Percentiles rank a stretch among this genome's conserved stretches.
phyloP scores from a whole-genome alignment of 2,888 invertebrate genomes.

The Pollenia labialis region DNA sequence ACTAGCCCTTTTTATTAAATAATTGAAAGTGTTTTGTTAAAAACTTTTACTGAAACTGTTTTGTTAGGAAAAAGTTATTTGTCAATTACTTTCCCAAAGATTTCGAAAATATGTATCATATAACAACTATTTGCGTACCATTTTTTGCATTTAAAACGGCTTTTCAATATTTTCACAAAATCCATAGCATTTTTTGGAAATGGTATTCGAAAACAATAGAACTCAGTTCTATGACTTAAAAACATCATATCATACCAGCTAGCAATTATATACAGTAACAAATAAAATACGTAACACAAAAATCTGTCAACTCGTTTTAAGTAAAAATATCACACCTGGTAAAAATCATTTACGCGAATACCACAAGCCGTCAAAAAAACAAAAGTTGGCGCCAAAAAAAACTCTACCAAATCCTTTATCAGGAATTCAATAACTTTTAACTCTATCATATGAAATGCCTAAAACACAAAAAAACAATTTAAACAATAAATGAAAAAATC shows the following conservation, averaged over 20 bases:
- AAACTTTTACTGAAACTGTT: no score
- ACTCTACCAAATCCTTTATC: constrained; percentile 24
- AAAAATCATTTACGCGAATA: constrained; percentile 35
- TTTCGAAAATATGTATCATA: no score
- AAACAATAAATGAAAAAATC: constrained; percentile 57
- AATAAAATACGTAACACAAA: constrained; percentile 26
- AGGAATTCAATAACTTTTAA: constrained; percentile 67
- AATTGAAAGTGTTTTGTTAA: no score
- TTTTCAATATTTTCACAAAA: no score
- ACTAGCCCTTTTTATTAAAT: no score
- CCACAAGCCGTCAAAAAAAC: constrained; percentile 34
- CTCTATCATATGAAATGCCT: constrained; percentile 56
- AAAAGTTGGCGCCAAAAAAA: constrained; percentile 65
- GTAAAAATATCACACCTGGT: constrained; percentile 68
- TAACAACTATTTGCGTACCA: no score
- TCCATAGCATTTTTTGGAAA: no score
- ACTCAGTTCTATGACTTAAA: background rate
- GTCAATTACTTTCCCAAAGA: no score
- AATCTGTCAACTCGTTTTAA: constrained; percentile 47
- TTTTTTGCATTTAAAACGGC: no score
- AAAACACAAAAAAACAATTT: constrained; percentile 20
- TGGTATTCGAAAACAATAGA: no score
- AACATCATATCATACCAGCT: background rate
- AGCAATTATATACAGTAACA: background rate
- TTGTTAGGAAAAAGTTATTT: no score